These are phyloP conservation scores for Actinopyga echinites DNA, from an alignment of 53 echinoderm and acorn worm species.

Conservation along the genomic window DNA sequence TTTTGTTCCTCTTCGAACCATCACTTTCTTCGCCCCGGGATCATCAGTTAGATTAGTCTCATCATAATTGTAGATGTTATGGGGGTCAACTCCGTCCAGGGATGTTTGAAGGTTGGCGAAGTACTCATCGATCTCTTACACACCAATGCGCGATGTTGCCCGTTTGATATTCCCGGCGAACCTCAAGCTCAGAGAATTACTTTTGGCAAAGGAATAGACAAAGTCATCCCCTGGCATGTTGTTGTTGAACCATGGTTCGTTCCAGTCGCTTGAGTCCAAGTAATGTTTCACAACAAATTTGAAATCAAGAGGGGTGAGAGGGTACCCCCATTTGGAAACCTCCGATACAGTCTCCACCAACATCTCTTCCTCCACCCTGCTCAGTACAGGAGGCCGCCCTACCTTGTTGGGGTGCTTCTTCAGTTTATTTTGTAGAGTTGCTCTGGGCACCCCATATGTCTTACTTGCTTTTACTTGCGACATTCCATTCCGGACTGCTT, in stretches of 20 bases:
- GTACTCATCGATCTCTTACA: slow-evolving; percentile 10
- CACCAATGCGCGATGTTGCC: not conserved
- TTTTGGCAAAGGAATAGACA: slow-evolving; percentile 8
- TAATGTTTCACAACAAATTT: not conserved
- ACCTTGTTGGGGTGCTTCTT: not conserved
- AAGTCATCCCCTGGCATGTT: slow-evolving; percentile 1
- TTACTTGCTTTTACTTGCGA: slow-evolving; percentile 22
- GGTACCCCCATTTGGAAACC: not conserved
- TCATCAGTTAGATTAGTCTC: slow-evolving; percentile 13
- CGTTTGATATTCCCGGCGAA: slow-evolving; percentile 18
- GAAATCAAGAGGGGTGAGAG: not conserved
- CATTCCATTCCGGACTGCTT: slow-evolving; percentile 4
- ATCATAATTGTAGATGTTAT: slow-evolving; percentile 36
- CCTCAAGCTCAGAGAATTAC: not conserved
- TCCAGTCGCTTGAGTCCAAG: not conserved
- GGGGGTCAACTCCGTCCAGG: not conserved
- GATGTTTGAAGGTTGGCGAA: not conserved
- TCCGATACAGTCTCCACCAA: not conserved
- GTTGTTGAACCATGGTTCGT: not conserved
- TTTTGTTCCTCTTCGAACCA: slow-evolving; percentile 34
- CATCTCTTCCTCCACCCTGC: not conserved
- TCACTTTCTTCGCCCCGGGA: slow-evolving; percentile 18
- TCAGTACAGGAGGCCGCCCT: not conserved
- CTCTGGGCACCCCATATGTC: not conserved
- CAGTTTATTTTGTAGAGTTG: not conserved